phyloP scores from a whole-genome alignment of 2,888 invertebrate species.

The Xylota sylvarum region DNA sequence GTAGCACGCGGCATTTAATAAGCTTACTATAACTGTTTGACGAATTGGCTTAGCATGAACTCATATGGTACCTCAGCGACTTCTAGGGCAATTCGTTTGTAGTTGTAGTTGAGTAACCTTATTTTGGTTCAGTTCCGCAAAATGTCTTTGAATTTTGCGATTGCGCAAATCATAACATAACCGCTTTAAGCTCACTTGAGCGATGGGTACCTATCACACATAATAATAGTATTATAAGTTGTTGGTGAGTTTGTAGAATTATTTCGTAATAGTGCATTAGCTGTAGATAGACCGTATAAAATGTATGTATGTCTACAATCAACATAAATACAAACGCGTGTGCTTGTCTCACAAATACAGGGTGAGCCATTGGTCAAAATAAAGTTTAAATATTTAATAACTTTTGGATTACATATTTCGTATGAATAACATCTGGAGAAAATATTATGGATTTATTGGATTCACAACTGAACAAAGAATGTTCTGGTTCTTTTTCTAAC shows the following conservation, averaged over 20 bases:
- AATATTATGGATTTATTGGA: too few relatives aligned
- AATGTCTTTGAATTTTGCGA: conserved; percentile 8
- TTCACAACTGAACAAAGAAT: too few relatives aligned
- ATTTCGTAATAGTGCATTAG: conserved; percentile 20
- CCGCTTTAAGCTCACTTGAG: conserved; percentile 24
- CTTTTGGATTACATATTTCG: too few relatives aligned
- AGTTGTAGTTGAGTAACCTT: conserved; percentile 47
- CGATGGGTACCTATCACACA: conserved; percentile 11
- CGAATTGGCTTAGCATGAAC: conserved; percentile 7
- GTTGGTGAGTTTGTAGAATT: conserved; percentile 17
- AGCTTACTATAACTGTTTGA: conserved; percentile 23
- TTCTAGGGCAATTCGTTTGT: conserved; percentile 21
- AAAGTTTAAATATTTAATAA: too few relatives aligned
- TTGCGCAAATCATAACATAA: conserved; percentile 46
- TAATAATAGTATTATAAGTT: conserved; percentile 9
- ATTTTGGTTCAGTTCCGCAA: conserved; percentile 48
- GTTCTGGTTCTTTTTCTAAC: too few relatives aligned
- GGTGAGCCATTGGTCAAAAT: too few relatives aligned
- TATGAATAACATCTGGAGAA: too few relatives aligned
- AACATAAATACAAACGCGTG: too few relatives aligned
- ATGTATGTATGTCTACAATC: not conserved
- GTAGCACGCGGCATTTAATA: conserved; percentile 32
- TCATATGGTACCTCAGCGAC: conserved; percentile 14
- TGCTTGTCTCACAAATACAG: too few relatives aligned
- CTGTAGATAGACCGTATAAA: not conserved